phyloP scores from a whole-genome alignment of 2,888 invertebrate species.

The Nebria salina region DNA sequence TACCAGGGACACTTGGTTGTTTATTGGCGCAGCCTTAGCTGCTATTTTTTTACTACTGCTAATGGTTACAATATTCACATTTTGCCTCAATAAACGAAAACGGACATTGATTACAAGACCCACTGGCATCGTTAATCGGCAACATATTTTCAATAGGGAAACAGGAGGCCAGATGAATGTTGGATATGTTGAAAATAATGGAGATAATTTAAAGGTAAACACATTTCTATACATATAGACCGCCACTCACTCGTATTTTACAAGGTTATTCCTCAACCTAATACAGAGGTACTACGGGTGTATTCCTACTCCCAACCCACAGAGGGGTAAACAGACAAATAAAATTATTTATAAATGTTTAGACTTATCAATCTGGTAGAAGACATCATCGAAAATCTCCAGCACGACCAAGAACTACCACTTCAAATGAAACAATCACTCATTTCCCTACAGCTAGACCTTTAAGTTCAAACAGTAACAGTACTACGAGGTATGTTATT shows the following conservation, averaged over 20 bases:
- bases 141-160: conserved; percentile 58
- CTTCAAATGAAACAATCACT: conserved; percentile 54
- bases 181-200: conserved; percentile 57
- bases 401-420: conserved; percentile 3
- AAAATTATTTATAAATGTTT: conserved; percentile 3
- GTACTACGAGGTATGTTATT: conserved; percentile 50
- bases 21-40: conserved; percentile 71
- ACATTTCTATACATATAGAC: no score
- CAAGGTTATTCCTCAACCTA: background rate
- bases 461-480: conserved; percentile 53
- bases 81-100: conserved; percentile 65
- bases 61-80: conserved; percentile 66
- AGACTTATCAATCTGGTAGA: conserved; percentile 40
- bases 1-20: conserved; percentile 70
- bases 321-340: background rate
- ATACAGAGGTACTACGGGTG: background rate
- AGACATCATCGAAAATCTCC: conserved; percentile 33
- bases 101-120: conserved; percentile 50
- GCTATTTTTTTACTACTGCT: conserved; percentile 69
- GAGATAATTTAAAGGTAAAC: conserved; percentile 30
- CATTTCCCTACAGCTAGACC: conserved; percentile 53
- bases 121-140: conserved; percentile 55
- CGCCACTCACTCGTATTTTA: no score
- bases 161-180: conserved; percentile 56
- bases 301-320: background rate